Base-by-base conservation (phyloP, 2,113 vertebrate genomes). In the Paramisgurnus dabryanus region DNA sequence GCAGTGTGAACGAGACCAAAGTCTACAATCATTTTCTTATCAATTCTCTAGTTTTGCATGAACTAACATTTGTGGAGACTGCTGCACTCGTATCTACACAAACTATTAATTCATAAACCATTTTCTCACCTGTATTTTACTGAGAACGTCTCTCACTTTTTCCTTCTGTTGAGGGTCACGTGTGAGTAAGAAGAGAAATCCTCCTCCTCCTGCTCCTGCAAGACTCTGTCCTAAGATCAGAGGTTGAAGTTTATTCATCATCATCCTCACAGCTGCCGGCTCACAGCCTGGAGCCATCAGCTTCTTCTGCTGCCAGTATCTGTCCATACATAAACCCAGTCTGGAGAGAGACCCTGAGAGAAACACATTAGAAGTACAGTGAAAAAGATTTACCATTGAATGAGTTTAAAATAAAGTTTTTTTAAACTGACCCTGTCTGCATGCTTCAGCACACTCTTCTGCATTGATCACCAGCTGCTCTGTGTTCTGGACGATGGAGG, bases 231-330 rank as follows among this genome's bases (percentile, higher is more conserved):
- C 96, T 0, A 96, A 76, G 71, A 94, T 92, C 0, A 96, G 43
- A 0, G 95, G 95, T 27, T 78, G 87, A 55, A 98, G 92, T 1
- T 88, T 85, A 0, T 91, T 91, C 96, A 98, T 98, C 92, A 97
- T 94, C 15, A 7, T 78, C 61, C 89, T 85, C 0, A 98, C 96
- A 0, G 94, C 93, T 70, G 90, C 89, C 0, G 97, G 96, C 87
- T 99, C 96, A 0, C 95, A 98, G 1, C 97, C 96, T 0, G 95
- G 95, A 1, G 96, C 96, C 97, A 99, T 97, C 76, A 86, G 85
- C 83, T 96, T 97, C 92, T 99, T 99, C 90, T 98, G 97, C 80
- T 91, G 91, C 96, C 97, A 98, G 11, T 96, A 97, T 0, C 78
- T 86, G 34, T 93, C 91, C 86, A 99, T 85, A 79, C 95, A 97